Base-by-base conservation (phyloP, 2,888 invertebrate species). In the Corythucha ciliata region DNA sequence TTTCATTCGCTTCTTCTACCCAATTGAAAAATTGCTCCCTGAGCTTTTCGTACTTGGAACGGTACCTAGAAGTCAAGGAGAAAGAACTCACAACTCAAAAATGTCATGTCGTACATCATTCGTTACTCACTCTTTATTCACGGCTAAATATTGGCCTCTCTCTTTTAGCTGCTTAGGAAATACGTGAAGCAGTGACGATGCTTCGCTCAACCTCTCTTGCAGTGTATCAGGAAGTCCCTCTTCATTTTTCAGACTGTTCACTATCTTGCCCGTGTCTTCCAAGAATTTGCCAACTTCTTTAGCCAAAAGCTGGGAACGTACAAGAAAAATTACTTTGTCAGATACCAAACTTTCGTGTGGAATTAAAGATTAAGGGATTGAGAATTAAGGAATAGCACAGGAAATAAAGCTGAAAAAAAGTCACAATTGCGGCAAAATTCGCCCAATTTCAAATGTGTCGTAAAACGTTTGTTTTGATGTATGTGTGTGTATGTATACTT, bases 161-260 rank as follows among this genome's bases (percentile, higher is more conserved):
- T 89, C 88, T 34, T 82, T 79, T 57, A 92, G 70, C 66, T 90
- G 89, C 14, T 79, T 75, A 0, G 90, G 91, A 46, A 91, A 62
- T 0, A 84, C 84, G 2, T 81, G 75, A 34, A 86, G 72, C 22
- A 91, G 67, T 0, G 87, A 84, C 54, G 81, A 80, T 0, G 84
- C 87, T 67, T 89, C 88, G 37, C 88, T 88, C 3, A 91, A 72
- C 76, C 87, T 84, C 69, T 91, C 90, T 53, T 81, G 71, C 46
- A 91, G 67, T 0, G 84, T 79, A 25, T 86, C 79, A 1, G 90
- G 89, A 67, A 90, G 76, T 10, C 81, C 80, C 45, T 85, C 80
- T 57, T 88, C 87, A 40, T 81, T 76, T 54, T 80, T 79, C 2
- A 84, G 76, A 5, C 77, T 72, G 40, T 82, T 82, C 60, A 80